phyloP scores from a whole-genome alignment of 2,113 vertebrate genomes.

The Menidia beryllina region DNA sequence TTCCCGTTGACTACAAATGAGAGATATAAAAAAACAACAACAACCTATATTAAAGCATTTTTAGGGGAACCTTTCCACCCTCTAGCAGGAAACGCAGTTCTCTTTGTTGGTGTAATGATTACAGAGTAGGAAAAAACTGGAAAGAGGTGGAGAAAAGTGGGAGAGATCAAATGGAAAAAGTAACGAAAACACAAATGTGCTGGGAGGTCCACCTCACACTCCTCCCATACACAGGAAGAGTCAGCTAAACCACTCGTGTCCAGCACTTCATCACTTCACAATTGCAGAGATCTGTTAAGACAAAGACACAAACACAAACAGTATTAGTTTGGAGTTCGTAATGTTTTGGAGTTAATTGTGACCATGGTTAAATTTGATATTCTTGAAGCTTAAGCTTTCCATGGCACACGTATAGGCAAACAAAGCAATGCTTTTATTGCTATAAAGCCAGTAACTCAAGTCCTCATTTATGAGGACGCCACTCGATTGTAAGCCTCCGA shows the following conservation, averaged over 20 bases:
- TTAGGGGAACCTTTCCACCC: slow-evolving; percentile 58
- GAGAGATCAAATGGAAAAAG: slow-evolving; percentile 68
- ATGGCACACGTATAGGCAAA: slow-evolving; percentile 27
- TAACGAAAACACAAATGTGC: slow-evolving; percentile 59
- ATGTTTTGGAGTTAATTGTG: slow-evolving; percentile 34
- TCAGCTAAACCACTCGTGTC: slow-evolving; percentile 22
- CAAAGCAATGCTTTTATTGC: slow-evolving; percentile 38
- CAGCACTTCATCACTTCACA: slow-evolving; percentile 21
- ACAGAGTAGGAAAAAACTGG: slow-evolving; percentile 56
- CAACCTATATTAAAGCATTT: slow-evolving; percentile 41
- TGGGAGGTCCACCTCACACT: slow-evolving; percentile 42
- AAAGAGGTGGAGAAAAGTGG: slow-evolving; percentile 29
- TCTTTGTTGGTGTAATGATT: slow-evolving; percentile 74
- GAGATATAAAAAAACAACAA: slow-evolving; percentile 12
- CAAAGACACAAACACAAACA: slow-evolving; percentile 24
- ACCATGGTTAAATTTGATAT: slow-evolving; percentile 21
- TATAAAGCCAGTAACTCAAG: slow-evolving; percentile 47
- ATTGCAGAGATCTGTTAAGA: slow-evolving; percentile 30
- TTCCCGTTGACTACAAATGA: slow-evolving; percentile 52
- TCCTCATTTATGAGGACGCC: slow-evolving; percentile 31
- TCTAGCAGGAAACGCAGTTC: slow-evolving; percentile 48
- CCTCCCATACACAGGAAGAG: slow-evolving; percentile 42
- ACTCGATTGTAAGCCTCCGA: slow-evolving; percentile 51
- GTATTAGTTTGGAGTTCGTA: slow-evolving; percentile 13
- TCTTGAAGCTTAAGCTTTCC: slow-evolving; percentile 26